These are phyloP conservation scores for Vimba vimba DNA, from an alignment of 2,113 vertebrate species.

Conservation along the genomic window DNA sequence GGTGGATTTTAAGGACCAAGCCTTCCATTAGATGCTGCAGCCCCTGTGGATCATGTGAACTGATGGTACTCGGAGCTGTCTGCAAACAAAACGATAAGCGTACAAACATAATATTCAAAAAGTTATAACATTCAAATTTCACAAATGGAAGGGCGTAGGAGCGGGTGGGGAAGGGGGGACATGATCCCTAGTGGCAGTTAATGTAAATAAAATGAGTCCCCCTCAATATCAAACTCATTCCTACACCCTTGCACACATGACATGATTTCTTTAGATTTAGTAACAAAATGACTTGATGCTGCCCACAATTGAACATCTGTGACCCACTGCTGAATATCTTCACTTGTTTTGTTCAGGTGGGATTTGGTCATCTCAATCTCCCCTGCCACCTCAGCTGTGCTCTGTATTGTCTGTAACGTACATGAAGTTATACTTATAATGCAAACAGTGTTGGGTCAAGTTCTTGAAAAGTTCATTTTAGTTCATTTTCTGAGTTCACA, in stretches of 20 bases:
- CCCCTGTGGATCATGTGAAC: constrained; percentile 13
- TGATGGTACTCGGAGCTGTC: constrained; percentile 16
- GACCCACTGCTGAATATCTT: constrained; percentile 35
- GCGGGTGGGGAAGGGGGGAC: neutral
- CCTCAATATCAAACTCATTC: constrained; percentile 14
- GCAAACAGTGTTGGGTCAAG: no score
- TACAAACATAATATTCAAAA: constrained; percentile 14
- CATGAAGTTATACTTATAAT: no score
- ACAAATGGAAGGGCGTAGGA: constrained; percentile 4
- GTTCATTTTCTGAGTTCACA: no score
- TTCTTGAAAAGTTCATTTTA: no score
- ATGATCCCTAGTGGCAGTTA: constrained; percentile 9
- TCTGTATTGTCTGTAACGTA: constrained; percentile 26
- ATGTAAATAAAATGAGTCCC: neutral
- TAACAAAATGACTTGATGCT: constrained; percentile 21
- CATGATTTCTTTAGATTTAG: constrained; percentile 19
- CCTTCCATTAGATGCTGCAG: constrained; percentile 32
- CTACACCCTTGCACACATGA: constrained; percentile 16
- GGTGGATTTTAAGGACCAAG: constrained; percentile 28
- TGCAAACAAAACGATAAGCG: constrained; percentile 7
- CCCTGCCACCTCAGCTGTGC: constrained; percentile 7
- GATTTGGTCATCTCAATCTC: constrained; percentile 29
- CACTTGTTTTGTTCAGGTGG: constrained; percentile 29
- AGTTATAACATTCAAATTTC: constrained; percentile 10
- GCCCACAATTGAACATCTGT: constrained; percentile 26